Evolutionary conservation across 2,797 vertebrate species (phyloP).

Genomic region (Syndactyla subalaris): DNA sequence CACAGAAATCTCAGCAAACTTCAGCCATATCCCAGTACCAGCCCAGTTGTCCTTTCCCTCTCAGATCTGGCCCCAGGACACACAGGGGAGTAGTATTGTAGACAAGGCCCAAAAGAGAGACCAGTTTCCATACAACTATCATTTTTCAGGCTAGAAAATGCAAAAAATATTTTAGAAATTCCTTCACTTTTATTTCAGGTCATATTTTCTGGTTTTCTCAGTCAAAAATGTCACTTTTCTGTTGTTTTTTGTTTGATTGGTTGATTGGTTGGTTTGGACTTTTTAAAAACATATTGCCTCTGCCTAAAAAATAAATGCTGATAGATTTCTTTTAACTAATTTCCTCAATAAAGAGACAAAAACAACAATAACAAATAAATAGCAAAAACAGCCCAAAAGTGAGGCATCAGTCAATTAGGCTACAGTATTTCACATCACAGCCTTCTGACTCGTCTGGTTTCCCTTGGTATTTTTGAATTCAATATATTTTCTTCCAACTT

Average conservation of each 20-base stretch:
- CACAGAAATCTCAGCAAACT: neutral
- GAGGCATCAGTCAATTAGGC: neutral
- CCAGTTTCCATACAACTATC: neutral
- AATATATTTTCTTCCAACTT: slow-evolving; percentile 12
- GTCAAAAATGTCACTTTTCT: neutral
- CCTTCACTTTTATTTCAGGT: neutral
- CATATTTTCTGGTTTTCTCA: neutral
- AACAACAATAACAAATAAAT: neutral
- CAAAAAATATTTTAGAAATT: neutral
- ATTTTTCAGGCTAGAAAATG: neutral
- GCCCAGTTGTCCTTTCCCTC: neutral
- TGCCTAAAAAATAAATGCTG: neutral
- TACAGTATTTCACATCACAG: neutral
- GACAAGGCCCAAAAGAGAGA: neutral
- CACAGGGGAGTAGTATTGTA: neutral
- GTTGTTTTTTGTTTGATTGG: neutral
- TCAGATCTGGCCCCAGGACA: neutral
- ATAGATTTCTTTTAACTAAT: neutral
- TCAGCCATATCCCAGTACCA: neutral
- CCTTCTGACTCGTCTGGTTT: neutral
- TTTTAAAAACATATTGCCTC: neutral
- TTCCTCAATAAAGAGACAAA: neutral
- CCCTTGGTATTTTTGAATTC: slow-evolving; percentile 18
- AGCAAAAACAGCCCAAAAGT: neutral
- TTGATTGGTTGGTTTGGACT: neutral